A percentile compares a stretch with the other conserved stretches of the same genome.
phyloP scores from a whole-genome alignment of 53 echinoderm and acorn worm genomes.

The Mesocentrotus franciscanus region DNA sequence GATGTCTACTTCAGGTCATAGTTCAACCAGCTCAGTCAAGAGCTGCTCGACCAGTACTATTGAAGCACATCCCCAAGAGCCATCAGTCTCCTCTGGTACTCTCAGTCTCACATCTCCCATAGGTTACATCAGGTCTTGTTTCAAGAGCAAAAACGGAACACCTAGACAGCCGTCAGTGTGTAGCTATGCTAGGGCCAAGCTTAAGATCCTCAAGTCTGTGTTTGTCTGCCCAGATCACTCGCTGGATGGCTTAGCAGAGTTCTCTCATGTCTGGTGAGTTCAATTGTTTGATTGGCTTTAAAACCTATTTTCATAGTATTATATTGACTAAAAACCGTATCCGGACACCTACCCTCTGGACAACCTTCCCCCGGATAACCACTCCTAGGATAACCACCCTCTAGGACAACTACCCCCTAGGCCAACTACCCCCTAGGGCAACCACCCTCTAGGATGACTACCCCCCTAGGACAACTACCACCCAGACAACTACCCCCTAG shows the following conservation, averaged over 20 bases:
- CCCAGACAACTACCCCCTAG: no score
- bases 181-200: constrained; percentile 81
- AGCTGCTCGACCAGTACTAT: background rate
- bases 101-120: constrained; percentile 70
- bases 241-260: constrained; percentile 81
- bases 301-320: background rate
- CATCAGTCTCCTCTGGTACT: constrained; percentile 22
- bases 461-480: no score
- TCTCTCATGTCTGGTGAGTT: constrained; percentile 93
- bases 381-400: no score
- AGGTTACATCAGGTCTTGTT: constrained; percentile 87
- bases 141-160: constrained; percentile 97
- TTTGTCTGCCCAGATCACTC: constrained; percentile 86
- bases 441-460: no score
- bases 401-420: no score
- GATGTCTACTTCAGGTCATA: background rate
- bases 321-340: background rate
- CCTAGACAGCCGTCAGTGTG: constrained; percentile 92
- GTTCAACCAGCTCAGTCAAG: background rate
- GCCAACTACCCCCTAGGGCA: no score
- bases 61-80: background rate
- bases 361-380: no score
- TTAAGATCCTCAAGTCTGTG: constrained; percentile 76
- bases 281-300: background rate
- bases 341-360: no score